These are phyloP conservation scores for Sebastes miniatus DNA, from an alignment of 2,797 vertebrate genomes.

Conservation along the genomic window DNA sequence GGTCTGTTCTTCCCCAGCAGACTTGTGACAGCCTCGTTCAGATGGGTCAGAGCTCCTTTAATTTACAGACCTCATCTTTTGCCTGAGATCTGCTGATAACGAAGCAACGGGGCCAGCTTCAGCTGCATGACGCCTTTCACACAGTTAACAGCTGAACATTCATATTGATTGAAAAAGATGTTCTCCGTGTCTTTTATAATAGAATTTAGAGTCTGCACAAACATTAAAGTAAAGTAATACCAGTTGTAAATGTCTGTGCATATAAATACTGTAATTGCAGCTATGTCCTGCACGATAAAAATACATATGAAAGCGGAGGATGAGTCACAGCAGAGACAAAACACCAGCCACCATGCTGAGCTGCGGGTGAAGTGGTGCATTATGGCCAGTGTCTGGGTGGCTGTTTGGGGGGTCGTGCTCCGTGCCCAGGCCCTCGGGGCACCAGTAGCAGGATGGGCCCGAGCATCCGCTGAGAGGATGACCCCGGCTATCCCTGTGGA, in stretches of 20 bases:
- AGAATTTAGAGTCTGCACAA: neutral
- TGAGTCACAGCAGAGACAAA: constrained; percentile 42
- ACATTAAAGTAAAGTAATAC: neutral
- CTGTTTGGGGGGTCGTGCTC: constrained; percentile 72
- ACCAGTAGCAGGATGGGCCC: constrained; percentile 79
- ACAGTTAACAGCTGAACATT: neutral
- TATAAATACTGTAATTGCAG: neutral
- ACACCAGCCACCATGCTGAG: constrained; percentile 11
- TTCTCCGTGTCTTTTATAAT: neutral
- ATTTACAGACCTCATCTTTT: constrained; percentile 30
- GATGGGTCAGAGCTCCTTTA: constrained; percentile 47
- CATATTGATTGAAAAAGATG: neutral
- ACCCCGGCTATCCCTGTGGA: constrained; percentile 73
- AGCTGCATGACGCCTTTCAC: constrained; percentile 13
- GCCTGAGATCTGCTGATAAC: constrained; percentile 37
- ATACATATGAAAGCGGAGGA: neutral
- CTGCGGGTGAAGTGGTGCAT: constrained; percentile 66
- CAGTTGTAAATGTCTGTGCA: neutral
- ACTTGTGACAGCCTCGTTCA: constrained; percentile 49
- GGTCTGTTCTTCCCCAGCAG: constrained; percentile 53
- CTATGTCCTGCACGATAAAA: neutral
- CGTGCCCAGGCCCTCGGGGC: constrained; percentile 76
- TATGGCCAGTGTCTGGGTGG: constrained; percentile 75
- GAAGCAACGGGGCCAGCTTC: constrained; percentile 9
- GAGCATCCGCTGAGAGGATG: constrained; percentile 77